A percentile compares a stretch with the other conserved stretches of the same genome.
These are phyloP conservation scores for Steinernema khuongi DNA, from an alignment of 1,140 invertebrate genomes.

Conservation along the genomic window DNA sequence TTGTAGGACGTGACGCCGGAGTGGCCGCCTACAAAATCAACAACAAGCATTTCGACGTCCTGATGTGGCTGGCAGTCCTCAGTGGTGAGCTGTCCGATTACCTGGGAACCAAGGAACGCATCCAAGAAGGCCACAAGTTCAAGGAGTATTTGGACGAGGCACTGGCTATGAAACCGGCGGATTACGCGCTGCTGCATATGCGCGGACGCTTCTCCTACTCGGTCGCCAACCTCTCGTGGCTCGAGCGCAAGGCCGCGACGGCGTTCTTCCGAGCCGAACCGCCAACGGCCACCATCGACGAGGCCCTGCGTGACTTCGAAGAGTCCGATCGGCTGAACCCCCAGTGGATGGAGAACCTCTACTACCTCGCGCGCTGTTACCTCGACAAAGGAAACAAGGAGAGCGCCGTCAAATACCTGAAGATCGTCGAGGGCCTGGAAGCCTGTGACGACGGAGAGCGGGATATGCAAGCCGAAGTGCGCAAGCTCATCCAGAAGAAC, in stretches of 20 bases:
- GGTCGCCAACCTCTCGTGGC: constrained; percentile 59
- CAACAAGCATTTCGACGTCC: constrained; percentile 38
- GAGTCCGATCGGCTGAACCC: constrained; percentile 52
- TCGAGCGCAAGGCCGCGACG: constrained; percentile 60
- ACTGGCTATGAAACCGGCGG: constrained; percentile 59
- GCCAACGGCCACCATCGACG: constrained; percentile 60
- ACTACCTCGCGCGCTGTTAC: constrained; percentile 59
- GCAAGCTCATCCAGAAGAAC: constrained; percentile 30
- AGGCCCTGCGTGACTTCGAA: constrained; percentile 58
- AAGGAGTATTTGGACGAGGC: constrained; percentile 61
- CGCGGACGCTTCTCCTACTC: constrained; percentile 59
- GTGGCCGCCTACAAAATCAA: constrained; percentile 30
- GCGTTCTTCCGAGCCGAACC: constrained; percentile 59
- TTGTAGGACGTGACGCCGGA: constrained; percentile 24
- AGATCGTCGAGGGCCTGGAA: constrained; percentile 45
- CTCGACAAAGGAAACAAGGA: constrained; percentile 48
- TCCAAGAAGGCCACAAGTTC: constrained; percentile 60
- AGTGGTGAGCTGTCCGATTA: constrained; percentile 45
- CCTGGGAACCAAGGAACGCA: constrained; percentile 60
- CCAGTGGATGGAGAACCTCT: constrained; percentile 60
- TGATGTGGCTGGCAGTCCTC: constrained; percentile 48
- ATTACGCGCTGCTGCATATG: constrained; percentile 59
- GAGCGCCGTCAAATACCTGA: constrained; percentile 50
- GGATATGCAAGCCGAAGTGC: constrained; percentile 30
- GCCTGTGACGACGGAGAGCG: constrained; percentile 47